Conservation (phyloP, 2,113 vertebrate species). For the Ptychochromis oligacanthus region DNA sequence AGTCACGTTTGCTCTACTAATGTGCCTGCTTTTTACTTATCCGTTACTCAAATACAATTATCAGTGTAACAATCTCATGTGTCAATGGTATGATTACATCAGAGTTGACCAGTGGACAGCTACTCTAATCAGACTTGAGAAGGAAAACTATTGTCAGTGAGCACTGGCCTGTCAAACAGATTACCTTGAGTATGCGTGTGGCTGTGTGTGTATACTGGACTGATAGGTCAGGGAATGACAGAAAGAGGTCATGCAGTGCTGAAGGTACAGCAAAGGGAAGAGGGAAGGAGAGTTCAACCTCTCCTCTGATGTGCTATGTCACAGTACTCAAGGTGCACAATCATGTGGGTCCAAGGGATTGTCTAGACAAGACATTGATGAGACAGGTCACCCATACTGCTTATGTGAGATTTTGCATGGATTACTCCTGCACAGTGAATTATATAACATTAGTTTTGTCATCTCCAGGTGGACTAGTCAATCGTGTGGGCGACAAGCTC, state of each 20-base stretch:
- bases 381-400: background rate
- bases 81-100: background rate
- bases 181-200: slow-evolving; percentile 6
- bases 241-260: slow-evolving; percentile 46
- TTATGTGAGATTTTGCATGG: background rate
- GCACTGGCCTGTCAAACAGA: slow-evolving; percentile 6
- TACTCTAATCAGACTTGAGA: background rate
- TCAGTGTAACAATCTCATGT: background rate
- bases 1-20: background rate
- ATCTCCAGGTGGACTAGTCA: background rate
- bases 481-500: background rate
- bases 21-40: background rate
- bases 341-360: background rate
- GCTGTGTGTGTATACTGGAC: background rate
- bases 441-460: background rate
- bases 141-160: background rate
- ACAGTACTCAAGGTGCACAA: slow-evolving; percentile 24
- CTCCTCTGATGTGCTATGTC: background rate
- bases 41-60: background rate
- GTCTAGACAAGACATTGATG: slow-evolving; percentile 36
- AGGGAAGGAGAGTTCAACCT: background rate
- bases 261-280: background rate
- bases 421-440: background rate
- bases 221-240: slow-evolving; percentile 16
- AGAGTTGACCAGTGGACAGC: background rate